phyloP scores from a whole-genome alignment of 1,140 invertebrate genomes.

The Conus ventricosus region DNA sequence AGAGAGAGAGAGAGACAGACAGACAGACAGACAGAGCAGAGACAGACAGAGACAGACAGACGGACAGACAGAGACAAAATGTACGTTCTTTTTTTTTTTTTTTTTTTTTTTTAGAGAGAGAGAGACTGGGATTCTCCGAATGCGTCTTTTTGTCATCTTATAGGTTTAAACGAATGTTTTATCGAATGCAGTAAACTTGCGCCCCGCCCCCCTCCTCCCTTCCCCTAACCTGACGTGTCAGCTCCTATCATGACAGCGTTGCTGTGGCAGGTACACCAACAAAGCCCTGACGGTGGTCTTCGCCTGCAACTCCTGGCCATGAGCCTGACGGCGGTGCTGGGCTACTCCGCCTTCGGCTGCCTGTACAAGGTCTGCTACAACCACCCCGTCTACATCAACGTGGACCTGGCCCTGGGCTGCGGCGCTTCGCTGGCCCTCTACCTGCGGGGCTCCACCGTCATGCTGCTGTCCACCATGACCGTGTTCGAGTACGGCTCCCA shows the following conservation, averaged over 20 bases:
- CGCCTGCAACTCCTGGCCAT: conserved; percentile 60
- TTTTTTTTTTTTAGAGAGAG: no score
- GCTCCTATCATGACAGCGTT: no score
- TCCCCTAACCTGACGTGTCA: neutral
- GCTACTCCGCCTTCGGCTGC: conserved; percentile 56
- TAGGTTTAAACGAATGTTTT: no score
- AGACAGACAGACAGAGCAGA: no score
- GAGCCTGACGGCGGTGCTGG: conserved; percentile 53
- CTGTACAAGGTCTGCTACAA: conserved; percentile 63
- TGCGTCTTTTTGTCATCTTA: no score
- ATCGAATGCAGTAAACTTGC: no score
- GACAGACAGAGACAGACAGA: no score
- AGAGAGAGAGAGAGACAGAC: no score
- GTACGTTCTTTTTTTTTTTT: no score
- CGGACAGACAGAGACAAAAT: no score
- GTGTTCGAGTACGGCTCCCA: conserved; percentile 64
- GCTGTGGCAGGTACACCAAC: conserved; percentile 56
- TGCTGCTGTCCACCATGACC: conserved; percentile 58
- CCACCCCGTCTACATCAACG: conserved; percentile 49
- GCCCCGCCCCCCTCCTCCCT: no score
- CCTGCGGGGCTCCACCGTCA: conserved; percentile 52
- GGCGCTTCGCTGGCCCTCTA: conserved; percentile 50
- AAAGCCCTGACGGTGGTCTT: conserved; percentile 60
- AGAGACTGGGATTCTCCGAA: no score
- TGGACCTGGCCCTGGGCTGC: conserved; percentile 48